Evolutionary conservation across 2,888 invertebrate species (phyloP).

Genomic region (Argyresthia goedartella): DNA sequence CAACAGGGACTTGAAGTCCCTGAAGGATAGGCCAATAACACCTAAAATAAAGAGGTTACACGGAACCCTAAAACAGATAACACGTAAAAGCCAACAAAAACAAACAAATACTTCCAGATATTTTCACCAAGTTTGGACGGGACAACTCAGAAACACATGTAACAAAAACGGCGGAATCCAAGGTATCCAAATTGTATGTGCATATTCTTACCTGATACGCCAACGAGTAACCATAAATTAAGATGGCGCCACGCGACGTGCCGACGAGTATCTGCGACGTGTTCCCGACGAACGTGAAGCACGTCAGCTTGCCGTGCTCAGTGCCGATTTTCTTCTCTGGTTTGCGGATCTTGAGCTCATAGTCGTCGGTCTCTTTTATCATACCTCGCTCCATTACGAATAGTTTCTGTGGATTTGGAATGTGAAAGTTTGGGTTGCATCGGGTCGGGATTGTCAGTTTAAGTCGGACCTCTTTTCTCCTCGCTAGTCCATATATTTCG

Average conservation of each 20-base stretch:
- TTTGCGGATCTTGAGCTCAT: slow-evolving; percentile 35
- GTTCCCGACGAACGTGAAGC: slow-evolving; percentile 59
- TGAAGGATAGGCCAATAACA: too few species aligned
- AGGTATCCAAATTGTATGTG: slow-evolving; percentile 11
- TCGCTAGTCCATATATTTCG: too few species aligned
- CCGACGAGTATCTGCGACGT: slow-evolving; percentile 62
- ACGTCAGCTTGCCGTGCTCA: slow-evolving; percentile 53
- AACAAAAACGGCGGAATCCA: too few species aligned
- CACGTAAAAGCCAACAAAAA: too few species aligned
- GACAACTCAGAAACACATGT: too few species aligned
- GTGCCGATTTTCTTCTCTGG: slow-evolving; percentile 23
- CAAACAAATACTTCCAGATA: too few species aligned
- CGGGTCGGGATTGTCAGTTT: too few species aligned
- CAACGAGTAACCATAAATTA: slow-evolving; percentile 63
- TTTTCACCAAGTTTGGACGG: too few species aligned
- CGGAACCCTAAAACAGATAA: too few species aligned
- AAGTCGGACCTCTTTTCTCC: neutral
- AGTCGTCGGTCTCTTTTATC: slow-evolving; percentile 37
- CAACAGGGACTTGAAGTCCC: too few species aligned
- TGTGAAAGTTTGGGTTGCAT: too few species aligned
- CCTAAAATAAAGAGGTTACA: too few species aligned
- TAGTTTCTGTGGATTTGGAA: slow-evolving; percentile 32
- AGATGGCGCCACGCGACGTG: slow-evolving; percentile 55
- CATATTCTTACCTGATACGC: slow-evolving; percentile 35
- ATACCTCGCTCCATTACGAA: slow-evolving; percentile 40